A percentile compares a stretch with the other conserved stretches of the same genome.
Conservation (phyloP, 2,113 vertebrate genomes). For the Menidia beryllina region DNA sequence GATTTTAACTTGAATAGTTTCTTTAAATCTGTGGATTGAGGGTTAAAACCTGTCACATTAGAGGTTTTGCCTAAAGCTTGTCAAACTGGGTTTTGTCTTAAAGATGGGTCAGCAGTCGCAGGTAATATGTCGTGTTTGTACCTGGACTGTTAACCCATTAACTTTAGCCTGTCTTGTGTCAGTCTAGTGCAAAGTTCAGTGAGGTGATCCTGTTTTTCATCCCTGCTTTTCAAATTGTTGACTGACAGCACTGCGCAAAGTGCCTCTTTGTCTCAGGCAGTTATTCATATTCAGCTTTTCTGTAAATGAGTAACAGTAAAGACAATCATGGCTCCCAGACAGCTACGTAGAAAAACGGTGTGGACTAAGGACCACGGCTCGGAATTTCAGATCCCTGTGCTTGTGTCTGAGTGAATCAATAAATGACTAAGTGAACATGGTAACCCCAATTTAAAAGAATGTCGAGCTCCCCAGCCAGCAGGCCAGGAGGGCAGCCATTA, state of each 20-base stretch:
- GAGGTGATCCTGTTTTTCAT: background rate
- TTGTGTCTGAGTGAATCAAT: slow-evolving; percentile 15
- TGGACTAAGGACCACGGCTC: background rate
- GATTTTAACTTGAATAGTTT: too few relatives aligned
- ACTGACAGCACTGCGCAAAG: background rate
- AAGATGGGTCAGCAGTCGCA: too few relatives aligned
- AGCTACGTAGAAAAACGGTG: too few relatives aligned
- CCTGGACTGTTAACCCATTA: background rate
- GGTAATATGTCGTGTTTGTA: too few relatives aligned
- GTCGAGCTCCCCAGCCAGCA: background rate
- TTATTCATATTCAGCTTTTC: background rate
- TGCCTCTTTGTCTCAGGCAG: background rate
- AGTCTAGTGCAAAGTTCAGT: background rate
- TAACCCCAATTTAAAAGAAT: slow-evolving; percentile 6
- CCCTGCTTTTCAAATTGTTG: background rate
- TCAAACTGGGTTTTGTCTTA: too few relatives aligned
- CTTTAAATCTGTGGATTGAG: too few relatives aligned
- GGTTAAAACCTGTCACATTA: too few relatives aligned
- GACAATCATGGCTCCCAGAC: too few relatives aligned
- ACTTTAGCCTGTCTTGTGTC: background rate
- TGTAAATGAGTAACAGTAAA: slow-evolving; percentile 8
- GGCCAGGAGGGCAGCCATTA: slow-evolving; percentile 37
- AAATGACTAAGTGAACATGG: slow-evolving; percentile 15
- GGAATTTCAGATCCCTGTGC: background rate
- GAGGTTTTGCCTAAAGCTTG: too few relatives aligned